Conservation (phyloP, 2,113 vertebrate genomes). For the Ceyx margarethae region DNA sequence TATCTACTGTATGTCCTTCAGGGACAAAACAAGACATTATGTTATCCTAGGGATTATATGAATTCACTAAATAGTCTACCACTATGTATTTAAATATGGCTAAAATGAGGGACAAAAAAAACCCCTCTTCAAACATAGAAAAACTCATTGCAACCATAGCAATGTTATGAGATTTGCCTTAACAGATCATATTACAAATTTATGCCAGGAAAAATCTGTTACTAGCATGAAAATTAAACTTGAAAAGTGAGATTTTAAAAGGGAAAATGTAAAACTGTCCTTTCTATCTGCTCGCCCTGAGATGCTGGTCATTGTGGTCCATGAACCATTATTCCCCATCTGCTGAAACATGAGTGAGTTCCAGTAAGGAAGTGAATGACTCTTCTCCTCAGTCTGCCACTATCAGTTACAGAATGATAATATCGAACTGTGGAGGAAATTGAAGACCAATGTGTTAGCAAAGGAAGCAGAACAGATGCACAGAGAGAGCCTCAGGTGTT, state of each 20-base stretch:
- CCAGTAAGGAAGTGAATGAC: neutral
- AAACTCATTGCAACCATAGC: neutral
- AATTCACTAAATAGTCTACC: neutral
- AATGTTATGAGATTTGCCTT: neutral
- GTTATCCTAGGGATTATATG: neutral
- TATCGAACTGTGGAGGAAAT: neutral
- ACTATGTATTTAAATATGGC: neutral
- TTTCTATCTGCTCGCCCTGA: neutral
- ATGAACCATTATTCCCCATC: neutral
- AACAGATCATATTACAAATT: neutral
- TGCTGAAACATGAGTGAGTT: neutral
- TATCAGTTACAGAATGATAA: neutral
- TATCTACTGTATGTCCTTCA: conserved; percentile 1
- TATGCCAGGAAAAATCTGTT: neutral
- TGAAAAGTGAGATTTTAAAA: neutral
- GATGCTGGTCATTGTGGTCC: neutral
- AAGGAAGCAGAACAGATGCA: neutral
- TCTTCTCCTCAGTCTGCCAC: neutral
- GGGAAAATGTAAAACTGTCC: fast-evolving
- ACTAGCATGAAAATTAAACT: neutral
- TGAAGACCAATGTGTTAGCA: neutral
- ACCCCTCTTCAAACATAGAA: neutral
- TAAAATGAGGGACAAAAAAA: neutral
- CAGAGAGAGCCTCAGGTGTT: neutral
- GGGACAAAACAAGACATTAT: neutral